phyloP scores from a whole-genome alignment of 2,113 vertebrate species.

The Heloderma charlesbogerti region DNA sequence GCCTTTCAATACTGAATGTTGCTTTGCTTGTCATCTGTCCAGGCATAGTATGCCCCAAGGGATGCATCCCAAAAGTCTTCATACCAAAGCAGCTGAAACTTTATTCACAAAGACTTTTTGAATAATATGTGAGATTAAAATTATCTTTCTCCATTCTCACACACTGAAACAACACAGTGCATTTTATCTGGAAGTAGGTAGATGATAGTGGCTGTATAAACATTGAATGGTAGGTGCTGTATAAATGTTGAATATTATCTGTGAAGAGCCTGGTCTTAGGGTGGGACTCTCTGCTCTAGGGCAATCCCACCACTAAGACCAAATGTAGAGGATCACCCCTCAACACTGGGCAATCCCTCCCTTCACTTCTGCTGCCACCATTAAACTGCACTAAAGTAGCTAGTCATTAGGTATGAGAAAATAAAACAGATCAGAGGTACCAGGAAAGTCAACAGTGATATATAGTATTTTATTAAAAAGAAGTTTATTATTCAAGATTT shows the following conservation, averaged over 20 bases:
- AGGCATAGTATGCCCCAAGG: neutral
- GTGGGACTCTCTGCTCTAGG: no score
- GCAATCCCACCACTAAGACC: no score
- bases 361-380: no score
- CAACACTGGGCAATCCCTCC: no score
- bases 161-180: neutral
- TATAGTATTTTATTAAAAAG: no score
- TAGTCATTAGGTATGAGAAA: no score
- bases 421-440: no score
- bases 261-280: no score
- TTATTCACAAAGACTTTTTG: neutral
- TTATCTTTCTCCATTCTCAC: neutral
- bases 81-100: neutral
- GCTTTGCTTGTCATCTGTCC: neutral
- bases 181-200: neutral
- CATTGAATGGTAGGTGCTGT: neutral
- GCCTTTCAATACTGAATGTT: neutral
- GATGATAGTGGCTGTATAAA: neutral
- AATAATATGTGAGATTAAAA: neutral
- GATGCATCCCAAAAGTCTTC: neutral
- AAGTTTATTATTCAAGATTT: no score
- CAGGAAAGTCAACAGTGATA: no score
- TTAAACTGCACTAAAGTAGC: no score
- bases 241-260: neutral
- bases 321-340: no score